Conservation (phyloP, 64 coral and sea anemone species). For the Montipora efflorescens region DNA sequence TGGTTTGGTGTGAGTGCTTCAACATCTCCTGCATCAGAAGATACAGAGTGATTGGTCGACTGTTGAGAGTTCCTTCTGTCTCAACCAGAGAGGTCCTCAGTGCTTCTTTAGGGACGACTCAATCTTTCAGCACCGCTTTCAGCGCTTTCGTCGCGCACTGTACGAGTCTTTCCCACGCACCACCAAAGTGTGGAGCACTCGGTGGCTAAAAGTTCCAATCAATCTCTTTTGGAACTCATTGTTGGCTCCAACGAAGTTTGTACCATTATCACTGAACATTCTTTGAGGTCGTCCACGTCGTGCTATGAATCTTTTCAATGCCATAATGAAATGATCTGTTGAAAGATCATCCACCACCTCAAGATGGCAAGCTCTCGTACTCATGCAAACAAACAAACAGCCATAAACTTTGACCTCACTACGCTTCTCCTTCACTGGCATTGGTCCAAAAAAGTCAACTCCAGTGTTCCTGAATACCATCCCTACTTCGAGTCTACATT, state of each 20-base stretch:
- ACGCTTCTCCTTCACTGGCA: conserved; percentile 33
- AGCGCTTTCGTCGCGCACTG: no score
- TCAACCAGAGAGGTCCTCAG: conserved; percentile 45
- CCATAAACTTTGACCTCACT: no score
- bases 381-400: no score
- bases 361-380: no score
- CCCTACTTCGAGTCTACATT: no score
- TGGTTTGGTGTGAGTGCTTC: conserved; percentile 11
- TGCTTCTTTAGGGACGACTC: not conserved
- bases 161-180: no score
- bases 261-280: no score
- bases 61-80: not conserved
- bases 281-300: not conserved
- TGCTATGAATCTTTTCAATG: conserved; percentile 28
- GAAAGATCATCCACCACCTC: not conserved
- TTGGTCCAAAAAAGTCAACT: conserved; percentile 50
- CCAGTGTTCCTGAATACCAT: not conserved
- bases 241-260: conserved; percentile 22
- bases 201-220: conserved; percentile 67
- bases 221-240: conserved; percentile 39
- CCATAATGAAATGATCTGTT: conserved; percentile 38
- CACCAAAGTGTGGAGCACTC: conserved; percentile 6
- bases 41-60: not conserved
- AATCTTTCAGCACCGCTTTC: no score
- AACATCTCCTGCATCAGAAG: not conserved